These are phyloP conservation scores for Neocrepidodera transversa DNA, from an alignment of 2,888 invertebrate genomes.

Conservation along the genomic window DNA sequence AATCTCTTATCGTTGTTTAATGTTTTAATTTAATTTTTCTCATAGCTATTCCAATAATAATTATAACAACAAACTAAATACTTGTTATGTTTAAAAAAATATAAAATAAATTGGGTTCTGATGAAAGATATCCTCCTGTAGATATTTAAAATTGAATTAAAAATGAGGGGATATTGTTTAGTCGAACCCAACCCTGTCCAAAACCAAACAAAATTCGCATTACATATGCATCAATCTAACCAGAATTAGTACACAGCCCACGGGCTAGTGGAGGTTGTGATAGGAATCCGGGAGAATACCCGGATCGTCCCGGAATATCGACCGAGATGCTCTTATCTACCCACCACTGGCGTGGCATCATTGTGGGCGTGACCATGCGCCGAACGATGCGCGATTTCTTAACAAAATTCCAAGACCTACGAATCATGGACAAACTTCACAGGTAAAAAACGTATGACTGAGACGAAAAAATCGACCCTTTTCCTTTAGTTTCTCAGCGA, in stretches of 20 bases:
- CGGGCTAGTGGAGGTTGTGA: slow-evolving; percentile 35
- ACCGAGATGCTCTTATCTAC: slow-evolving; percentile 57
- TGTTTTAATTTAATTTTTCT: too few relatives aligned
- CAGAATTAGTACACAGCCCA: slow-evolving; percentile 49
- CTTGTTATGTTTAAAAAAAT: too few relatives aligned
- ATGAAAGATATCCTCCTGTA: too few relatives aligned
- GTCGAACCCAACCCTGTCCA: slow-evolving; percentile 39
- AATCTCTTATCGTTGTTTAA: too few relatives aligned
- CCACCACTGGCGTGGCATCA: slow-evolving; percentile 56
- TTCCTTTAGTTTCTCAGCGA: slow-evolving; percentile 48
- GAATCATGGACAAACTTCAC: slow-evolving; percentile 39
- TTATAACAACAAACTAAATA: too few relatives aligned
- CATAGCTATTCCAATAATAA: not conserved
- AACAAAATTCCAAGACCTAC: slow-evolving; percentile 51
- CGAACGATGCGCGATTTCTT: slow-evolving; percentile 51
- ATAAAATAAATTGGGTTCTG: too few relatives aligned
- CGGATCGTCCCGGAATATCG: slow-evolving; percentile 56
- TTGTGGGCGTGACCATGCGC: slow-evolving; percentile 51
- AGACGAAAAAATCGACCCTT: slow-evolving; percentile 41
- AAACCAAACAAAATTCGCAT: slow-evolving; percentile 55
- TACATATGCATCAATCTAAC: slow-evolving; percentile 55
- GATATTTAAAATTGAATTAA: slow-evolving; percentile 2
- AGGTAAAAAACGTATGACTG: slow-evolving; percentile 45
- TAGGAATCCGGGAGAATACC: slow-evolving; percentile 53
- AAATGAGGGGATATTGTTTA: slow-evolving; percentile 3